Percentiles rank a stretch among this genome's conserved stretches.
Conservation (phyloP, 92 coral and sea anemone species). For the Heteractis magnifica region DNA sequence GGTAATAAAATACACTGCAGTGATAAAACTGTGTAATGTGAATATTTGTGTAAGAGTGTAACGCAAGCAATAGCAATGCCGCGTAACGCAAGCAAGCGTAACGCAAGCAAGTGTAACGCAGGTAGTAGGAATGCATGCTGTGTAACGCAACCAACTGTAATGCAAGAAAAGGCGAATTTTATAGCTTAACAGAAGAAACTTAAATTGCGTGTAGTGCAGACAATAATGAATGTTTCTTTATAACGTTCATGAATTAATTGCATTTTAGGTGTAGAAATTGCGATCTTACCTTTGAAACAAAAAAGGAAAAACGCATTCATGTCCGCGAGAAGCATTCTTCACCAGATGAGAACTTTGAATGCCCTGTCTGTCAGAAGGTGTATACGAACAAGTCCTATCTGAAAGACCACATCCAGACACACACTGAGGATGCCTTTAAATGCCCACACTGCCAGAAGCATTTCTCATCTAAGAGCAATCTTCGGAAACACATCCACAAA, state of each 20-base stretch:
- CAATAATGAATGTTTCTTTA: neutral
- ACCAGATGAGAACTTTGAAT: conserved; percentile 25
- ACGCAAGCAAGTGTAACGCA: neutral
- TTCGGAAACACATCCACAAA: conserved; percentile 70
- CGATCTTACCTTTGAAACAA: conserved; percentile 46
- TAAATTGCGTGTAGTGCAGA: neutral
- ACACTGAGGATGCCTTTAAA: conserved; percentile 55
- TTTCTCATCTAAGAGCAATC: conserved; percentile 80
- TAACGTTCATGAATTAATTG: neutral
- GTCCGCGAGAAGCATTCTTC: conserved; percentile 45
- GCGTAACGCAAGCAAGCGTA: neutral
- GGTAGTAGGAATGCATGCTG: neutral
- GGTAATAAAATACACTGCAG: neutral
- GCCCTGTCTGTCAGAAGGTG: conserved; percentile 69
- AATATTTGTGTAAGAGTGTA: neutral
- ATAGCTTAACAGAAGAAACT: neutral
- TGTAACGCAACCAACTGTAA: neutral
- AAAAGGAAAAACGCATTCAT: conserved; percentile 46
- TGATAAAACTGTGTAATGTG: neutral
- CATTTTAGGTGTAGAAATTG: conserved; percentile 52
- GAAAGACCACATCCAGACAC: conserved; percentile 58
- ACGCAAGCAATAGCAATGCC: neutral
- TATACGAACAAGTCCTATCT: conserved; percentile 48
- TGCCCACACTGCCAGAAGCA: conserved; percentile 69
- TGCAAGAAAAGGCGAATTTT: neutral